Conservation (phyloP, 2,113 vertebrate species). For the Xyrauchen texanus region DNA sequence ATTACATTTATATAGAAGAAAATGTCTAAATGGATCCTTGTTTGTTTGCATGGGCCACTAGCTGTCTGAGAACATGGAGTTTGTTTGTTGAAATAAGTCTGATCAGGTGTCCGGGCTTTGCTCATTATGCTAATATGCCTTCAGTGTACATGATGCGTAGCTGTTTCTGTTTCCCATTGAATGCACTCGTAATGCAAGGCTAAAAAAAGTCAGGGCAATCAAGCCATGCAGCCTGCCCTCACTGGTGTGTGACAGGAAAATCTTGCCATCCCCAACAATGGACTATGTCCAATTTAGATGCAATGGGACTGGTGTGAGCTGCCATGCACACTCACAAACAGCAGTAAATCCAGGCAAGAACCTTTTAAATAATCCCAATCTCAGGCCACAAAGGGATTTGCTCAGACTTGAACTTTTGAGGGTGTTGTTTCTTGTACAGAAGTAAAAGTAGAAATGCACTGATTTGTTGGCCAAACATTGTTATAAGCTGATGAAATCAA, state of each 20-base stretch:
- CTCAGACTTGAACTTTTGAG: not conserved
- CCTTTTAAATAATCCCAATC: not conserved
- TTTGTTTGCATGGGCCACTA: not conserved
- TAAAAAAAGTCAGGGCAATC: not conserved
- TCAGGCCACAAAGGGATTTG: not conserved
- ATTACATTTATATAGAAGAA: not conserved
- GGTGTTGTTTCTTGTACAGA: no score
- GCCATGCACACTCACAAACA: constrained; percentile 2
- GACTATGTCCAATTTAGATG: constrained; percentile 40
- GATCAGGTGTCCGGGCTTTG: constrained; percentile 30
- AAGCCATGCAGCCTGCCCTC: not conserved
- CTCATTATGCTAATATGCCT: constrained; percentile 2
- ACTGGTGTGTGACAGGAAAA: constrained; percentile 34
- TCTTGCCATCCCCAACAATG: constrained; percentile 18
- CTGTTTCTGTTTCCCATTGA: not conserved
- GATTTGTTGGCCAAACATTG: no score
- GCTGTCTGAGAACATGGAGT: not conserved
- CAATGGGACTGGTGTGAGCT: constrained; percentile 17
- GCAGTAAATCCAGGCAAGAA: constrained; percentile 9
- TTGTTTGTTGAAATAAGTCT: not conserved
- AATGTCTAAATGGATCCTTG: not conserved
- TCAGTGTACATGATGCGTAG: not conserved
- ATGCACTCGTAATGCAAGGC: not conserved
- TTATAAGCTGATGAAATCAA: no score
- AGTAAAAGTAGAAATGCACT: no score